These are phyloP conservation scores for Arothron firmamentum DNA, from an alignment of 2,113 vertebrate genomes.

Conservation along the genomic window DNA sequence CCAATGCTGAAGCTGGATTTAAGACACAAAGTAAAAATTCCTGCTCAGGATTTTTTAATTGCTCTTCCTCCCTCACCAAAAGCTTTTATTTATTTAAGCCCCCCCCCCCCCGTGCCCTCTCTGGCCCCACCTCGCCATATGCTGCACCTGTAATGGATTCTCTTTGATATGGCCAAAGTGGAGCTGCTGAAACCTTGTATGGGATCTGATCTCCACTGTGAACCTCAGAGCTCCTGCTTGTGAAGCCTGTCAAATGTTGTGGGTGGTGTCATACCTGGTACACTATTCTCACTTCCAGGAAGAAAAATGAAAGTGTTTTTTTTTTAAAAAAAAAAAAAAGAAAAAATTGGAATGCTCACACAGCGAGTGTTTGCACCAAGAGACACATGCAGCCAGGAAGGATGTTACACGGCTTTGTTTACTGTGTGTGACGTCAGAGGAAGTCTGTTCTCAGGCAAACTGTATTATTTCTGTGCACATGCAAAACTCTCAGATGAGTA, in stretches of 20 bases:
- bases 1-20: conserved; percentile 25
- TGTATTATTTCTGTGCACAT: conserved; percentile 10
- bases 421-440: conserved; percentile 36
- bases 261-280: conserved; percentile 24
- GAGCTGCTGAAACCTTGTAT: conserved; percentile 33
- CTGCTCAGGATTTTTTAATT: conserved; percentile 35
- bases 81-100: conserved; percentile 41
- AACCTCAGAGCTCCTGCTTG: conserved; percentile 13
- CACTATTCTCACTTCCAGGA: conserved; percentile 28
- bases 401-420: conserved; percentile 32
- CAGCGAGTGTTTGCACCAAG: conserved; percentile 17
- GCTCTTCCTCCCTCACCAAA: not conserved
- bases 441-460: conserved; percentile 34
- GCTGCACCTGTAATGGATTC: conserved; percentile 43
- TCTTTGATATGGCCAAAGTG: conserved; percentile 54
- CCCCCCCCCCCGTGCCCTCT: conserved; percentile 3
- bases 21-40: conserved; percentile 12
- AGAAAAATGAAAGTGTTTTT: conserved; percentile 9
- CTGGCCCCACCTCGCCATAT: conserved; percentile 22
- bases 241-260: conserved; percentile 21
- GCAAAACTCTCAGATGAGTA: not conserved
- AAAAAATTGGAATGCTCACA: conserved; percentile 3
- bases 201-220: conserved; percentile 38
- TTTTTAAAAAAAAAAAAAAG: not conserved
- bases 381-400: conserved; percentile 18